Base-by-base conservation (phyloP, 2,888 invertebrate species). In the Rutpela maculata region DNA sequence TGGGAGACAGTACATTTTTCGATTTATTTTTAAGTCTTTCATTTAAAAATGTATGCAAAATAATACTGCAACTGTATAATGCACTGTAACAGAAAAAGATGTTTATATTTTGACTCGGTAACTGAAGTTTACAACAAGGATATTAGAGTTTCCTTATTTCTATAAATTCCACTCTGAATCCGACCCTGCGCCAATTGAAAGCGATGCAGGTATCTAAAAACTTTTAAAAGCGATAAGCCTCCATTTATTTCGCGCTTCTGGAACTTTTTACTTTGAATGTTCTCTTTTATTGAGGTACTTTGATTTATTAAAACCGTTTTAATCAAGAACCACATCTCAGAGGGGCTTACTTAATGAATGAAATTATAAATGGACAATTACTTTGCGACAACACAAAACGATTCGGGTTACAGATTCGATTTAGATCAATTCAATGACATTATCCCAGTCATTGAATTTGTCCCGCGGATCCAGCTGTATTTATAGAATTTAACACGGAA, bases 161-260 rank as follows among this genome's bases (percentile, higher is more conserved):
- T 50, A 4, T 50, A 60, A 22, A n/a, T 12, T 22, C 5, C 31
- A 9, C n/a, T 1, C 31, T 15, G 22, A 60, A 60, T 12, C 26
- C 60, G 60, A 4, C n/a, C 60, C 60, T 60, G 12, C 19, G 26
- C n/a, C 31, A 22, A 2, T n/a, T n/a, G 60, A 60, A 60, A 19
- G 15, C 60, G n/a, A 31, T 60, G 60, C 60, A 50, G n/a, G 60
- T 60, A 60, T 60, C 60, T 22, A 60, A 60, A 60, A 60, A 60
- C 26, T 60, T 15, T 60, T 60, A 5, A 60, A 60, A 60, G n/a
- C 31, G 22, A 60, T 59, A 15, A 18, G 18, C 60, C 31, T 31
- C 26, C 60, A 60, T 60, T 60, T 60, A 31, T 60, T 60, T 26
- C 60, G 6, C 60, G 4, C 11, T 60, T 15, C 60, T 26, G 31